These are phyloP conservation scores for Gopherus flavomarginatus DNA, from an alignment of 2,113 vertebrate genomes.

Conservation along the genomic window DNA sequence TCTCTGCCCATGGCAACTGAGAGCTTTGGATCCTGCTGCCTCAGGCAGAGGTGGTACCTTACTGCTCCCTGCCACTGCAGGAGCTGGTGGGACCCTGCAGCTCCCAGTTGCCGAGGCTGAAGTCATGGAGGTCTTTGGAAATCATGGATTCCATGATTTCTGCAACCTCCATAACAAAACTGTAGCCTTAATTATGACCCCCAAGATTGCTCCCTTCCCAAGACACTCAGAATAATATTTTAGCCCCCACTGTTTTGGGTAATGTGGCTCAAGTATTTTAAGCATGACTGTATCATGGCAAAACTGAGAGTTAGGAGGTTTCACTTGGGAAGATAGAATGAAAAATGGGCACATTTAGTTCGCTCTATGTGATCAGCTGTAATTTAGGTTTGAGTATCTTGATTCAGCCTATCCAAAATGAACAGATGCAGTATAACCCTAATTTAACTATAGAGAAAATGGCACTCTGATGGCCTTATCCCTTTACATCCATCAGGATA, in stretches of 20 bases:
- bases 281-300: neutral
- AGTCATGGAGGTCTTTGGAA: too few species aligned
- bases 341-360: neutral
- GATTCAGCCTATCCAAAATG: neutral
- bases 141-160: too few species aligned
- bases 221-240: neutral
- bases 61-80: too few species aligned
- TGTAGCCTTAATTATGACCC: neutral
- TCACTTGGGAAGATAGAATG: accelerated
- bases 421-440: neutral
- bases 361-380: neutral
- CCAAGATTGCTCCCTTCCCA: neutral
- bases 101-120: too few species aligned
- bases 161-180: too few species aligned
- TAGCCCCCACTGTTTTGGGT: neutral
- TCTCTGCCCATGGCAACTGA: too few species aligned
- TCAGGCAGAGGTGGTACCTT: too few species aligned
- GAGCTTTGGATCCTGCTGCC: too few species aligned
- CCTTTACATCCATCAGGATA: neutral
- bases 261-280: neutral
- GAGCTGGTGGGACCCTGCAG: too few species aligned
- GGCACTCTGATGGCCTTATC: accelerated
- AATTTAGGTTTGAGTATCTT: neutral
- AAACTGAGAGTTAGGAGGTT: accelerated
- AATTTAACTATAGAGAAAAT: neutral